Conservation (phyloP, 2,113 vertebrate species). For the Corythornis vintsioides region DNA sequence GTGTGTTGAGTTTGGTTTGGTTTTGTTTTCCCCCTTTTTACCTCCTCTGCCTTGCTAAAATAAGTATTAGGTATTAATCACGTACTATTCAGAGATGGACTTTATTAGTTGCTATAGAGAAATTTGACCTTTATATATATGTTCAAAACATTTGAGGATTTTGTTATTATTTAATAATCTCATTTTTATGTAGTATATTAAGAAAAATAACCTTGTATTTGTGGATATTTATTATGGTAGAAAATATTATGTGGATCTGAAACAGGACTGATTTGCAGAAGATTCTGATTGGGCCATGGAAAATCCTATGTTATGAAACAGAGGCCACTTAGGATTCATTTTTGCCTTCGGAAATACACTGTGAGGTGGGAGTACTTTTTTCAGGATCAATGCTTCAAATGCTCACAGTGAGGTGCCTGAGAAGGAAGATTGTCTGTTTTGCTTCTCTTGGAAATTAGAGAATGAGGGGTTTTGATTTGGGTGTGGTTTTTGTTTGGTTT, state of each 20-base stretch:
- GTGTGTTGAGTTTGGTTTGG: too few relatives aligned
- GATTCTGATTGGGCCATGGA: not conserved
- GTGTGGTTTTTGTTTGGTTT: too few relatives aligned
- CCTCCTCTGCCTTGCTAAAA: not conserved
- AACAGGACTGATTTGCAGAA: not conserved
- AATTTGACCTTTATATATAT: not conserved
- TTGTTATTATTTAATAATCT: not conserved
- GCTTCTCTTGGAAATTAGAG: not conserved
- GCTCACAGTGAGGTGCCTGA: not conserved
- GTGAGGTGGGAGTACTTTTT: not conserved
- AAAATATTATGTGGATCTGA: fast-evolving
- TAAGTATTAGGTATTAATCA: not conserved
- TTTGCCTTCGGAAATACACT: not conserved
- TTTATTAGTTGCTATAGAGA: not conserved
- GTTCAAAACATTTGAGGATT: not conserved
- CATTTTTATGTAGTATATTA: too few relatives aligned
- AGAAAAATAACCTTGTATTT: not conserved
- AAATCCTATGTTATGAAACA: not conserved
- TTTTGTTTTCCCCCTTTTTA: fast-evolving
- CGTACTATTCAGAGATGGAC: not conserved
- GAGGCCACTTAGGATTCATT: not conserved
- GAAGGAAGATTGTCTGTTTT: not conserved
- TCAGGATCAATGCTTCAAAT: not conserved
- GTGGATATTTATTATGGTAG: not conserved
- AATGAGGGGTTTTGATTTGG: not conserved